A percentile compares a stretch with the other conserved stretches of the same genome.
These are phyloP conservation scores for Heterocephalus glaber DNA, from an alignment of 2,113 vertebrate species.

Conservation along the genomic window DNA sequence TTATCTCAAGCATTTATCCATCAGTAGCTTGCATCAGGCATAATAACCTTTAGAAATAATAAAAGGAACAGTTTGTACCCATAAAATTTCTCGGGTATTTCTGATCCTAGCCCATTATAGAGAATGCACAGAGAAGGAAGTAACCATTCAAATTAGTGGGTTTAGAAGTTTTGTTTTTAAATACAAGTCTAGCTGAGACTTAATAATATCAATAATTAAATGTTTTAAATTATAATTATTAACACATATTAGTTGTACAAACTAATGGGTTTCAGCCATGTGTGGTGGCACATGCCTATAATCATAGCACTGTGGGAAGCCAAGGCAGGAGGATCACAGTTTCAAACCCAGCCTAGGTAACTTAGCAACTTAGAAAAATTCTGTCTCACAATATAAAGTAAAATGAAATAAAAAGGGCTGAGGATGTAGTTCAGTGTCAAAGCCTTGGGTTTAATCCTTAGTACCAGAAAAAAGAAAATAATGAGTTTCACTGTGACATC, in stretches of 20 bases:
- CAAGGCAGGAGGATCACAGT: not conserved
- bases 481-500: not conserved
- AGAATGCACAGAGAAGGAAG: not conserved
- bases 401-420: not conserved
- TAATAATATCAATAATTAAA: not conserved
- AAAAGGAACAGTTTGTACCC: not conserved
- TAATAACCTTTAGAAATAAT: not conserved
- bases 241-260: not conserved
- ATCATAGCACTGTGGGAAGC: not conserved
- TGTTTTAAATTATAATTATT: not conserved
- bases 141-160: not conserved
- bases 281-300: not conserved
- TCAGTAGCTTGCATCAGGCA: not conserved
- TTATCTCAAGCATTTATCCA: slow-evolving; percentile 23
- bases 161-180: slow-evolving; percentile 44
- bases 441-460: not conserved
- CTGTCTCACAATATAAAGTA: not conserved
- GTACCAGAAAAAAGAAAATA: not conserved
- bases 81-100: slow-evolving; percentile 13
- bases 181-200: slow-evolving; percentile 4
- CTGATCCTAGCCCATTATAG: not conserved
- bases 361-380: not conserved
- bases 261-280: not conserved
- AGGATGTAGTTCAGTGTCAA: not conserved
- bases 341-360: not conserved